Percentiles rank a stretch among this genome's conserved stretches.
phyloP scores from a whole-genome alignment of 2,888 invertebrate species.

The Dascillus cervinus region DNA sequence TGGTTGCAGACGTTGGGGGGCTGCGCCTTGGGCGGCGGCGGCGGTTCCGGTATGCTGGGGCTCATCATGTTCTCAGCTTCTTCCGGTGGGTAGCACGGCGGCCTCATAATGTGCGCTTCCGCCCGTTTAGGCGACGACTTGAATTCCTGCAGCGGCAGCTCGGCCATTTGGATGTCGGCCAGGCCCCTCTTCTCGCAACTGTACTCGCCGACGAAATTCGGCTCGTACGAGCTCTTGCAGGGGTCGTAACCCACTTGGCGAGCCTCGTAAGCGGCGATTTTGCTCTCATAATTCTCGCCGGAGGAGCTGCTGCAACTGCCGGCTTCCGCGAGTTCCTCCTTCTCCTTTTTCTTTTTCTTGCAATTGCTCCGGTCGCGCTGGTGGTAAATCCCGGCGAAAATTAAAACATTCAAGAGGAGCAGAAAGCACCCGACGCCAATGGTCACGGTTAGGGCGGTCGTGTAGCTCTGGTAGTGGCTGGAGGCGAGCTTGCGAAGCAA shows the following conservation, averaged over 20 bases:
- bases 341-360: conserved; percentile 60
- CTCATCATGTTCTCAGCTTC: conserved; percentile 29
- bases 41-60: conserved; percentile 52
- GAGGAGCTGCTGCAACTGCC: conserved; percentile 60
- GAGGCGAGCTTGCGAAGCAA: conserved; percentile 70
- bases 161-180: conserved; percentile 51
- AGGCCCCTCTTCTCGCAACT: conserved; percentile 56
- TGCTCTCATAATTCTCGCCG: conserved; percentile 52
- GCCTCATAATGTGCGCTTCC: conserved; percentile 32
- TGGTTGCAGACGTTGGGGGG: conserved; percentile 33
- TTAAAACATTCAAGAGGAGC: conserved; percentile 71
- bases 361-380: conserved; percentile 61
- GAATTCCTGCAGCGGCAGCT: conserved; percentile 57
- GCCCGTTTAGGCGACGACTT: conserved; percentile 51
- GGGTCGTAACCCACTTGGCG: conserved; percentile 21
- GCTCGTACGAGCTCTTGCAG: conserved; percentile 43
- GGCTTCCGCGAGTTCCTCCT: conserved; percentile 65
- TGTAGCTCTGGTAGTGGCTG: conserved; percentile 81
- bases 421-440: conserved; percentile 81
- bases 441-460: conserved; percentile 80
- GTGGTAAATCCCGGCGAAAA: conserved; percentile 84
- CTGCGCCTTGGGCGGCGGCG: conserved; percentile 50
- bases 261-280: conserved; percentile 30
- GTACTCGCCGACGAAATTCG: conserved; percentile 56
- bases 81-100: conserved; percentile 29